Conservation (phyloP, 2,113 vertebrate species). For the Cyprinodon variegatus region DNA sequence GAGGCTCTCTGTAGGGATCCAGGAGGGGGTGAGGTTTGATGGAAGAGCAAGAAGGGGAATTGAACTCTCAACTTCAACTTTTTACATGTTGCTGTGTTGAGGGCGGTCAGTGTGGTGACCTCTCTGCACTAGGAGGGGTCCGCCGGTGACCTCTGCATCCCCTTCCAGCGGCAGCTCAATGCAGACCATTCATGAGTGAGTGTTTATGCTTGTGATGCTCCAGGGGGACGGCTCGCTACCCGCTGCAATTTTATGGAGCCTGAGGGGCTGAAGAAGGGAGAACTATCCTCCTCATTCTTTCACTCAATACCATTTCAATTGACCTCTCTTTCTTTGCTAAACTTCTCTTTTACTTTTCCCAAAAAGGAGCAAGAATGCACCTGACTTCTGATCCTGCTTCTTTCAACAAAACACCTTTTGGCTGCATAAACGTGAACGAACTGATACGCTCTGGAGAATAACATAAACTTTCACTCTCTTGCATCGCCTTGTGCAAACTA, state of each 20-base stretch:
- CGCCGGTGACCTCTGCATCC: conserved; percentile 56
- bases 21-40: conserved; percentile 21
- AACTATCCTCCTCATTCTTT: conserved; percentile 46
- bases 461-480: conserved; percentile 72
- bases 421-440: conserved; percentile 41
- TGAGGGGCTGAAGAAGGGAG: conserved; percentile 43
- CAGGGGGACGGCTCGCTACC: conserved; percentile 67
- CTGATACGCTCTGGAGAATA: conserved; percentile 59
- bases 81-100: conserved; percentile 66
- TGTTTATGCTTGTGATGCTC: conserved; percentile 76
- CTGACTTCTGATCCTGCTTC: conserved; percentile 37
- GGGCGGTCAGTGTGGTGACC: conserved; percentile 83
- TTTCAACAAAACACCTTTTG: conserved; percentile 33
- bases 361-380: conserved; percentile 34
- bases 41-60: conserved; percentile 29
- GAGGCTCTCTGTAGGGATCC: conserved; percentile 52
- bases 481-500: conserved; percentile 72
- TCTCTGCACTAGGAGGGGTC: conserved; percentile 33
- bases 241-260: conserved; percentile 66
- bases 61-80: conserved; percentile 79
- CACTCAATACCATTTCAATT: conserved; percentile 78
- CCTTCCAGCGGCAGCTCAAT: conserved; percentile 64
- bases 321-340: conserved; percentile 58
- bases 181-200: conserved; percentile 72
- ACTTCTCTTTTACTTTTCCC: conserved; percentile 32